Base-by-base conservation (phyloP, 2,888 invertebrate genomes). In the Nomada flava region DNA sequence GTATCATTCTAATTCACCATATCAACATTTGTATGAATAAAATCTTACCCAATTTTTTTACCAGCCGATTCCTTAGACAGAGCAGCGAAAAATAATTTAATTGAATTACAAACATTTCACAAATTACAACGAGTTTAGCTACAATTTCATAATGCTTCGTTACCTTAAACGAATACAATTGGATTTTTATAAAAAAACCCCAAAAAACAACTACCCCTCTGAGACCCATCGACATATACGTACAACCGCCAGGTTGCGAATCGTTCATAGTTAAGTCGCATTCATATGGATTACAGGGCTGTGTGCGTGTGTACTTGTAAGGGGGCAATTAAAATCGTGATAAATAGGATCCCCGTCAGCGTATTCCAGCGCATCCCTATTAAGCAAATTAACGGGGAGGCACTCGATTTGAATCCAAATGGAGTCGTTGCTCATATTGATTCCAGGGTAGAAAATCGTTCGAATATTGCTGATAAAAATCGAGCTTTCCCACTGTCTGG, bases 301-400 rank as follows among this genome's bases (percentile, higher is more conserved):
- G 18, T 0, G 57, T 52, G 36, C 26, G 47, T 23, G 55, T 20
- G 76, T 60, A 50, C 29, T 13, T 20, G 70, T 63, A 68, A 76
- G 60, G 82, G 75, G 72, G 79, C 78, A 82, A 83, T 83, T 82
- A 79, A 79, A 82, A 79, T 76, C 78, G 76, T 76, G 82, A 79
- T 82, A 79, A 79, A 83, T 82, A 75, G 71, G 60, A 77, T 55
- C 52, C 47, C 65, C 47, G 76, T 55, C 79, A 72, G 78, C 74
- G 53, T 50, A 77, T 70, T 44, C 65, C 65, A 13, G 26, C 57
- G 50, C 50, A 20, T 57, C 23, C 71, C 60, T 65, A 57, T 72
- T 68, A 75, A 83, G 67, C 75, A 72, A 82, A 74, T 75, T 82
- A 83, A 79, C 76, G 71, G 20, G 26, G 53, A 55, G 63, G 59